phyloP scores from a whole-genome alignment of 2,113 vertebrate species.

The Lipophrys pholis region DNA sequence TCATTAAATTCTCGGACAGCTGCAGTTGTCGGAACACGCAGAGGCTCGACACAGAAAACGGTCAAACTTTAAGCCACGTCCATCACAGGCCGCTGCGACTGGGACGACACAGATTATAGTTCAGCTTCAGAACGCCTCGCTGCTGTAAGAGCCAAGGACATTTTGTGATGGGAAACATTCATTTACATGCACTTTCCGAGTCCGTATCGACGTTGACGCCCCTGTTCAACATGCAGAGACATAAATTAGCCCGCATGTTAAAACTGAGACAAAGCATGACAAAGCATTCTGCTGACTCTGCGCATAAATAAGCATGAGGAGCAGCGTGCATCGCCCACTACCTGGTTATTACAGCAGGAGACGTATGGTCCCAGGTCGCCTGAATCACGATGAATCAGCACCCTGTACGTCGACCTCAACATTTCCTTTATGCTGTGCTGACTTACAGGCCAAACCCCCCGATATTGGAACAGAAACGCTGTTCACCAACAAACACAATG shows the following conservation, averaged over 20 bases:
- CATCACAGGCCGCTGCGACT: slow-evolving; percentile 40
- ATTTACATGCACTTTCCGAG: too few relatives aligned
- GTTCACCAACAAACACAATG: slow-evolving; percentile 24
- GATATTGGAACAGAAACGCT: slow-evolving; percentile 28
- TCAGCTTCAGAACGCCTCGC: slow-evolving; percentile 13
- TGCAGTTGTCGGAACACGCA: slow-evolving; percentile 49
- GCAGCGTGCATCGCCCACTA: background rate
- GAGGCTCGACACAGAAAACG: slow-evolving; percentile 45
- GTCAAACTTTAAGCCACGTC: slow-evolving; percentile 59
- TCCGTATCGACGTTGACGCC: too few relatives aligned
- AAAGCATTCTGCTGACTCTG: background rate
- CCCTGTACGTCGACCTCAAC: slow-evolving; percentile 35
- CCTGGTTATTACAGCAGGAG: slow-evolving; percentile 31
- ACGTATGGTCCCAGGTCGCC: slow-evolving; percentile 43
- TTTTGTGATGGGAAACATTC: too few relatives aligned
- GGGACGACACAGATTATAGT: slow-evolving; percentile 34
- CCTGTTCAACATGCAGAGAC: too few relatives aligned
- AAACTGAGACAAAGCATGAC: background rate
- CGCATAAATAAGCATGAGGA: slow-evolving; percentile 26
- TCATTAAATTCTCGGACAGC: slow-evolving; percentile 54
- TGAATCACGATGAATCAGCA: slow-evolving; percentile 61
- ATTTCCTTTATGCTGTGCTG: slow-evolving; percentile 39
- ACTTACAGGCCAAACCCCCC: slow-evolving; percentile 24
- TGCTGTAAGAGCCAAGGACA: background rate
- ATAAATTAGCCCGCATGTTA: too few relatives aligned